Conservation (phyloP, 2,888 invertebrate genomes). For the Tryphoninae sp. region DNA sequence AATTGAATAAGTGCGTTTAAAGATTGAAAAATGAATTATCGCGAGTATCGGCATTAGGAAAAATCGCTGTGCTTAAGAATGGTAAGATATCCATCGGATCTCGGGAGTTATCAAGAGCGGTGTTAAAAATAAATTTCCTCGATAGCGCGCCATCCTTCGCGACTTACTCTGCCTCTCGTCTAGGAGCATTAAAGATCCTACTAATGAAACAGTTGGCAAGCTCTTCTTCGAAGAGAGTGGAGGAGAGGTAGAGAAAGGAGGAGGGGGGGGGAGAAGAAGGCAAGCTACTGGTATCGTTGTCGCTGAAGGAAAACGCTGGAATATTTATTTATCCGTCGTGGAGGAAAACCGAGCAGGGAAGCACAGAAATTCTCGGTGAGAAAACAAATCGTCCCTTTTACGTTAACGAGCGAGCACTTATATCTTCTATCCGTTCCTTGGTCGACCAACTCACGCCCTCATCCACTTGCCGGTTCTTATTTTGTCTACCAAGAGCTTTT, state of each 20-base stretch:
- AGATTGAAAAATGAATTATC: conserved; percentile 9
- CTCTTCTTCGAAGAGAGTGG: neutral
- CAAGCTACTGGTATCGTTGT: conserved; percentile 26
- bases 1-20: neutral
- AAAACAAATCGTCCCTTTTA: conserved; percentile 60
- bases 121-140: conserved; percentile 45
- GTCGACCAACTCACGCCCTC: conserved; percentile 1
- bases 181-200: conserved; percentile 34
- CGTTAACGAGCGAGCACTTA: conserved; percentile 58
- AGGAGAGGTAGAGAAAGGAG: neutral
- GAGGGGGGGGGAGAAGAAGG: conserved; percentile 9
- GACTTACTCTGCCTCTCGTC: conserved; percentile 27
- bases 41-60: conserved; percentile 11
- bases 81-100: conserved; percentile 13
- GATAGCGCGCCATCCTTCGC: conserved; percentile 24
- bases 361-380: conserved; percentile 27
- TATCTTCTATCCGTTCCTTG: conserved; percentile 24
- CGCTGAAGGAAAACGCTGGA: conserved; percentile 13
- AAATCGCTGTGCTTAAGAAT: neutral
- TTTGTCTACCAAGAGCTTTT: neutral
- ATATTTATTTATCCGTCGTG: conserved; percentile 56
- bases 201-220: conserved; percentile 52
- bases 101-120: conserved; percentile 36
- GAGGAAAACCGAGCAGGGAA: neutral
- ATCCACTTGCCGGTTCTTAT: neutral